A percentile compares a stretch with the other conserved stretches of the same genome.
phyloP scores from a whole-genome alignment of 2,113 vertebrate species.

The Cottus gobio region DNA sequence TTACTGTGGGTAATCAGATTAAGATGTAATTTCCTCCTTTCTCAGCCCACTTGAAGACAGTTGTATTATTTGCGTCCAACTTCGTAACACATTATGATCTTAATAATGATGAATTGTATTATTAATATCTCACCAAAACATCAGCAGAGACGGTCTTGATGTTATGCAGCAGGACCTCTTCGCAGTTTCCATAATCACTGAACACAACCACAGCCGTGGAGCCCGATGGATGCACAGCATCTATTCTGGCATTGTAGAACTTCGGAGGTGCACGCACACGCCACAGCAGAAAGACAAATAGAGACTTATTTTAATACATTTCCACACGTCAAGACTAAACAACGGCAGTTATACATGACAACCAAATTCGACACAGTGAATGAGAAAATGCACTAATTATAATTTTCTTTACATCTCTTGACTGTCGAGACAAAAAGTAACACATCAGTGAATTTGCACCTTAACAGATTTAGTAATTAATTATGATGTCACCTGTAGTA shows the following conservation, averaged over 20 bases:
- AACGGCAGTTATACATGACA: conserved; percentile 10
- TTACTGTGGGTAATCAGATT: conserved; percentile 54
- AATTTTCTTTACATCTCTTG: neutral
- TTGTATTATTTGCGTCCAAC: conserved; percentile 14
- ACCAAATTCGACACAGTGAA: conserved; percentile 14
- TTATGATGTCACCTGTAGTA: neutral
- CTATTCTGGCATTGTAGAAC: conserved; percentile 96
- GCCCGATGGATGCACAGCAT: conserved; percentile 96
- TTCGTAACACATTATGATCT: neutral
- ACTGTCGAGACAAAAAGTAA: neutral
- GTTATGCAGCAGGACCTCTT: conserved; percentile 97
- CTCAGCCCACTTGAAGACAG: conserved; percentile 19
- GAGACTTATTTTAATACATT: conserved; percentile 22
- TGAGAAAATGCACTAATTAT: neutral
- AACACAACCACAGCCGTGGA: conserved; percentile 98
- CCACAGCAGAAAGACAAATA: neutral
- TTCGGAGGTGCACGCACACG: conserved; percentile 55
- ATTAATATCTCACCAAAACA: conserved; percentile 82
- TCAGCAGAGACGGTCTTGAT: conserved; percentile 91
- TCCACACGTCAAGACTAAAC: neutral
- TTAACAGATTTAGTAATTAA: neutral
- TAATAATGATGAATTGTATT: neutral
- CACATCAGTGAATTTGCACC: neutral
- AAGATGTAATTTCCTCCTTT: conserved; percentile 41
- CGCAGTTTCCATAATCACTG: conserved; percentile 97